Conservation (phyloP, 2,797 vertebrate species). For the Pteronotus mesoamericanus region DNA sequence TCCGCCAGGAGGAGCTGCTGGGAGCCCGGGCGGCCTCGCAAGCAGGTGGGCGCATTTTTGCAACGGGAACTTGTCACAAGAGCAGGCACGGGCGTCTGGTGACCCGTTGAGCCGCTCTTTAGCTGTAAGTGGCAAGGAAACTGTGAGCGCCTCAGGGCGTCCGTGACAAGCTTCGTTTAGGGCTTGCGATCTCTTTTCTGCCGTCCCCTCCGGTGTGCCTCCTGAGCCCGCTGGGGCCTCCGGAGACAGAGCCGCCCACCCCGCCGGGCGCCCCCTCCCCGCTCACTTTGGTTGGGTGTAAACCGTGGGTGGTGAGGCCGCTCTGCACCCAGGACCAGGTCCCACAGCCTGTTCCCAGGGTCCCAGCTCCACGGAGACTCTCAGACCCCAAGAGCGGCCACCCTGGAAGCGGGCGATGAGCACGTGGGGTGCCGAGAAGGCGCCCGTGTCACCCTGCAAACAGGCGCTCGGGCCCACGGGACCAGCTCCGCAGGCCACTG, state of each 20-base stretch:
- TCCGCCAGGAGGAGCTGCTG: too few relatives aligned
- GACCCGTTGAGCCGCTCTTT: too few relatives aligned
- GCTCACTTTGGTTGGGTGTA: accelerated
- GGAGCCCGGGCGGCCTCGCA: too few relatives aligned
- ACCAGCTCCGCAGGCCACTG: too few relatives aligned
- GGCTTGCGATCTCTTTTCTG: not conserved
- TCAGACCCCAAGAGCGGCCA: not conserved
- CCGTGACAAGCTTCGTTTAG: not conserved
- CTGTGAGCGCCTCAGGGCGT: accelerated
- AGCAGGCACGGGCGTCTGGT: too few relatives aligned
- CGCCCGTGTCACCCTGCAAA: not conserved
- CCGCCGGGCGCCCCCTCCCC: accelerated
- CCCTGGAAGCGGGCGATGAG: not conserved
- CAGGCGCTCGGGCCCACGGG: accelerated
- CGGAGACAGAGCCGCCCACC: accelerated
- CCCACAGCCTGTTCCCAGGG: not conserved
- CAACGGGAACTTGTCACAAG: too few relatives aligned
- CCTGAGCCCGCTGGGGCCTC: not conserved
- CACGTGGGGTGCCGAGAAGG: not conserved
- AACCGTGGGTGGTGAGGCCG: accelerated
- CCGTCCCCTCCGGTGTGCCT: too few relatives aligned
- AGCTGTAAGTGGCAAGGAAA: not conserved
- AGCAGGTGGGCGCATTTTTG: too few relatives aligned
- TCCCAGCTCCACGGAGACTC: not conserved
- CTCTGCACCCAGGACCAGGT: accelerated